Evolutionary conservation across 2,888 invertebrate species (phyloP).

Genomic region (Cerceris rybyensis): DNA sequence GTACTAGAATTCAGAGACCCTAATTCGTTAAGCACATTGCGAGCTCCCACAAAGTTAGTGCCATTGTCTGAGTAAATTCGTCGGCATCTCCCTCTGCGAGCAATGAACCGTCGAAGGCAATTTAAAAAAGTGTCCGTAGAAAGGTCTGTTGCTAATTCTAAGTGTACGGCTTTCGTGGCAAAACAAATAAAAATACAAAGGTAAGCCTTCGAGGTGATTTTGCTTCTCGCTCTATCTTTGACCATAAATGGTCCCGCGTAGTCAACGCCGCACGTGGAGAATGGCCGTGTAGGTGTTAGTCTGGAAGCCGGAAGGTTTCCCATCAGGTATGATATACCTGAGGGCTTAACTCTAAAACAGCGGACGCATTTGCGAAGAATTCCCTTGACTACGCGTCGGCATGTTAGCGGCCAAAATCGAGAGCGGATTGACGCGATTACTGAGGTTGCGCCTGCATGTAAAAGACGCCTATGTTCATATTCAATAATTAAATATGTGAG

Average conservation of each 20-base stretch:
- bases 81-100: background rate
- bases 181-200: slow-evolving; percentile 1
- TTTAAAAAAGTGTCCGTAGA: background rate
- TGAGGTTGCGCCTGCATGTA: no score
- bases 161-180: background rate
- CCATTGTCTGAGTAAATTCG: slow-evolving; percentile 2
- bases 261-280: background rate
- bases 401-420: no score
- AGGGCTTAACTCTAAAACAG: background rate
- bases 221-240: no score
- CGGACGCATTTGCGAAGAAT: background rate
- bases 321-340: background rate
- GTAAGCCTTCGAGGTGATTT: background rate
- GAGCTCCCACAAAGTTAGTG: slow-evolving; percentile 4
- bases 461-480: no score
- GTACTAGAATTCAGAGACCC: background rate
- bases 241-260: slow-evolving; percentile 8
- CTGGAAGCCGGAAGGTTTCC: background rate
- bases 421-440: no score
- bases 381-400: no score
- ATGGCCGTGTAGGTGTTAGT: background rate
- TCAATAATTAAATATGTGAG: no score
- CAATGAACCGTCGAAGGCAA: background rate
- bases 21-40: background rate
- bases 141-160: background rate